phyloP scores from a whole-genome alignment of 1,140 invertebrate genomes.

The Lordiphosa collinella region DNA sequence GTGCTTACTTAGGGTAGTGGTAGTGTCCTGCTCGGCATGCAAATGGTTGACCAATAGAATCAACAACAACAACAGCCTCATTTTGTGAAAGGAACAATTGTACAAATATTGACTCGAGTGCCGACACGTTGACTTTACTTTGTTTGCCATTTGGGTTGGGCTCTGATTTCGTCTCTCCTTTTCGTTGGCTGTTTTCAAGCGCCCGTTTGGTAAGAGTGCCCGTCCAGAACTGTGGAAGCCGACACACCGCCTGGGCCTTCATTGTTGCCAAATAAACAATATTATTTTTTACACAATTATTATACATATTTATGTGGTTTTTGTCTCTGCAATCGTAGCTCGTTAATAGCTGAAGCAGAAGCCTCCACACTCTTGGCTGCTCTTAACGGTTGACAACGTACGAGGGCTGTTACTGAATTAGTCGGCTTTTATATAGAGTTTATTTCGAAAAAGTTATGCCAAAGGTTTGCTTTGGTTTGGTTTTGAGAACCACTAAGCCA shows the following conservation, averaged over 20 bases:
- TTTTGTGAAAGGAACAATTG: conserved; percentile 37
- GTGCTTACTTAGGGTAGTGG: conserved; percentile 29
- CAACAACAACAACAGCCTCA: conserved; percentile 10
- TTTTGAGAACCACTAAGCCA: too few species aligned
- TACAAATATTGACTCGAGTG: conserved; percentile 45
- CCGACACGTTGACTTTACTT: conserved; percentile 28
- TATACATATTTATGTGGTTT: conserved; percentile 18
- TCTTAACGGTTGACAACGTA: conserved; percentile 41
- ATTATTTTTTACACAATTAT: conserved; percentile 29
- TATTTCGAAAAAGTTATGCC: too few species aligned
- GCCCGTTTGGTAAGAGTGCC: conserved; percentile 24
- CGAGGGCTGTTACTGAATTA: too few species aligned
- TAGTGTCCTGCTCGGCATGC: conserved; percentile 8
- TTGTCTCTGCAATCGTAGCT: conserved; percentile 18
- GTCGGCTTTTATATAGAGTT: too few species aligned
- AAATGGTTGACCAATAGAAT: conserved; percentile 2
- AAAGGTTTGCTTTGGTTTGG: too few species aligned
- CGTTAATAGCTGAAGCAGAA: conserved; percentile 2
- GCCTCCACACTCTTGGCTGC: not conserved
- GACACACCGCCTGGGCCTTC: not conserved
- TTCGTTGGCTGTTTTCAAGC: not conserved
- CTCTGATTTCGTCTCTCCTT: conserved; percentile 2
- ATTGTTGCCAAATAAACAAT: conserved; percentile 9
- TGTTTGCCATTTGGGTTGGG: not conserved
- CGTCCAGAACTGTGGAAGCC: conserved; percentile 46